phyloP scores from a whole-genome alignment of 2,888 invertebrate species.

The Augiades crinisus region DNA sequence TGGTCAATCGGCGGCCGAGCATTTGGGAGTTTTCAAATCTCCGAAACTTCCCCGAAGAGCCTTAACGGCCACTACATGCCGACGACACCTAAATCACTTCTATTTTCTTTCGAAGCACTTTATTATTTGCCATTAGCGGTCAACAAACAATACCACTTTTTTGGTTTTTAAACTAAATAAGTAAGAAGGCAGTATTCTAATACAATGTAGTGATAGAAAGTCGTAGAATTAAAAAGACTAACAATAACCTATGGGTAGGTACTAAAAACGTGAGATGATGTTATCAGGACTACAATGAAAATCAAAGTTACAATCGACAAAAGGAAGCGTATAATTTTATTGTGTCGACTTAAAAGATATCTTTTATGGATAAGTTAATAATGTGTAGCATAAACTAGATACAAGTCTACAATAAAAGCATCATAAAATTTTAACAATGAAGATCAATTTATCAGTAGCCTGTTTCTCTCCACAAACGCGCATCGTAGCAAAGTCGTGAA shows the following conservation, averaged over 20 bases:
- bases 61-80: too few relatives aligned
- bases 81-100: too few relatives aligned
- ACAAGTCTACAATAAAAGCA: neutral
- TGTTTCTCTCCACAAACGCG: too few relatives aligned
- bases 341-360: neutral
- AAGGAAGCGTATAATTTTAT: neutral
- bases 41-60: too few relatives aligned
- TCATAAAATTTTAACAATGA: neutral
- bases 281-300: conserved; percentile 2
- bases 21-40: too few relatives aligned
- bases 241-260: neutral
- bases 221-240: neutral
- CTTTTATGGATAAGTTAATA: neutral
- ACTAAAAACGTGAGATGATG: conserved; percentile 11
- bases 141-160: too few relatives aligned
- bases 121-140: too few relatives aligned
- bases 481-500: too few relatives aligned
- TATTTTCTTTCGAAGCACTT: too few relatives aligned
- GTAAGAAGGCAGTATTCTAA: neutral
- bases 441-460: too few relatives aligned
- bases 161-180: too few relatives aligned
- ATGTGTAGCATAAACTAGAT: neutral
- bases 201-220: neutral
- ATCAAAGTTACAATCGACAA: conserved; percentile 3
- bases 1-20: too few relatives aligned